Conservation (phyloP, 2,113 vertebrate genomes). For the Balaeniceps rex region DNA sequence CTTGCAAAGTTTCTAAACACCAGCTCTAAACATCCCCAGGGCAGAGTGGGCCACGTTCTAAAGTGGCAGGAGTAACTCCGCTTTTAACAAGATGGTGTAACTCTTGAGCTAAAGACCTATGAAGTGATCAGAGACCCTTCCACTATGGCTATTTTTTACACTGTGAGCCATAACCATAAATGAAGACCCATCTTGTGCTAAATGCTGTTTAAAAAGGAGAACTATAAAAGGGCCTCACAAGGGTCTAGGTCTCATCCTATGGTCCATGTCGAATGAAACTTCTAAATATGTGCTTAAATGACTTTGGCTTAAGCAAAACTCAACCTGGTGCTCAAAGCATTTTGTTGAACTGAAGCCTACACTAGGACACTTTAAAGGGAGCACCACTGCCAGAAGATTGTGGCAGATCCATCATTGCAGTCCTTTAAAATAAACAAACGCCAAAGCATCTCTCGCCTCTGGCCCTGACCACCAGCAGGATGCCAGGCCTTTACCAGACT, state of each 20-base stretch:
- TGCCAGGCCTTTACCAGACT: not conserved
- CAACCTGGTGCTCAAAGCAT: not conserved
- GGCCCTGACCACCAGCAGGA: not conserved
- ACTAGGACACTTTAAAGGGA: rapidly evolving
- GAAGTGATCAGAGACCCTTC: not conserved
- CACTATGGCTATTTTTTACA: not conserved
- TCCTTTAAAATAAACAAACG: not conserved
- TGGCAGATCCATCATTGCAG: not conserved
- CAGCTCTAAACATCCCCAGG: not conserved
- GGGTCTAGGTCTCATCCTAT: not conserved
- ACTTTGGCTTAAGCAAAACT: not conserved
- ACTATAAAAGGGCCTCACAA: not conserved
- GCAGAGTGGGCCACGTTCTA: not conserved
- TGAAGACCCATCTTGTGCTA: not conserved
- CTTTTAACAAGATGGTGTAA: not conserved
- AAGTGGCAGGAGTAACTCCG: not conserved
- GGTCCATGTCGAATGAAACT: not conserved
- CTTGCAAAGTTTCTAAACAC: not conserved
- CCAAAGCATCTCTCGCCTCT: not conserved
- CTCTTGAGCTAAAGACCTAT: not conserved
- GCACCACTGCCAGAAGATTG: not conserved
- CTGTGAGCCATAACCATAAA: not conserved
- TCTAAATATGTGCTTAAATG: not conserved
- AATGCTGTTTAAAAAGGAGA: not conserved
- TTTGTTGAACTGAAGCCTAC: not conserved